Conservation (phyloP, 1,140 invertebrate species). For the Trinorchestia longiramus region DNA sequence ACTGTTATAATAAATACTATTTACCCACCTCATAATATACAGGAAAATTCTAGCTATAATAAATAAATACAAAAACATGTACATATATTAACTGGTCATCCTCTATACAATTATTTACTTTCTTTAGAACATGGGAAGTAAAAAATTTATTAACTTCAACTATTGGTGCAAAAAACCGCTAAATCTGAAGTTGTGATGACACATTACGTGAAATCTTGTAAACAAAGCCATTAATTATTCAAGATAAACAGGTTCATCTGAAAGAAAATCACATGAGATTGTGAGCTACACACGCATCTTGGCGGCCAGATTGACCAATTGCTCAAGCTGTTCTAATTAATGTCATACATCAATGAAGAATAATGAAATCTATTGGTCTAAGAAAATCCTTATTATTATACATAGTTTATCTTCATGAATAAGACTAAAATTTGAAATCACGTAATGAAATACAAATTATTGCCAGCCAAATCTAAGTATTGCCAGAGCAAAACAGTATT, state of each 20-base stretch:
- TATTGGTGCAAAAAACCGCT: not conserved
- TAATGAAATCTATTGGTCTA: not conserved
- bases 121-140: not conserved
- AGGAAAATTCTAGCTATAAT: not conserved
- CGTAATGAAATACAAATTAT: no score
- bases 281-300: not conserved
- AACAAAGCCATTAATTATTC: not conserved
- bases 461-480: not conserved
- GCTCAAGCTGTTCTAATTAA: not conserved
- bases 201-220: not conserved
- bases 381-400: not conserved
- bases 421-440: not conserved
- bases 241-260: not conserved
- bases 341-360: not conserved
- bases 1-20: not conserved
- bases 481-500: not conserved
- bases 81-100: not conserved
- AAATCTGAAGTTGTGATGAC: not conserved
- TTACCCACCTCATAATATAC: slow-evolving; percentile 8
- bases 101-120: not conserved
- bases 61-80: not conserved
- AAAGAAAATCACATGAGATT: not conserved
- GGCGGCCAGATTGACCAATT: not conserved
- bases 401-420: not conserved
- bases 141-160: not conserved